Percentiles rank a stretch among this genome's conserved stretches.
Conservation (phyloP, 2,888 invertebrate genomes). For the Lypha dubia region DNA sequence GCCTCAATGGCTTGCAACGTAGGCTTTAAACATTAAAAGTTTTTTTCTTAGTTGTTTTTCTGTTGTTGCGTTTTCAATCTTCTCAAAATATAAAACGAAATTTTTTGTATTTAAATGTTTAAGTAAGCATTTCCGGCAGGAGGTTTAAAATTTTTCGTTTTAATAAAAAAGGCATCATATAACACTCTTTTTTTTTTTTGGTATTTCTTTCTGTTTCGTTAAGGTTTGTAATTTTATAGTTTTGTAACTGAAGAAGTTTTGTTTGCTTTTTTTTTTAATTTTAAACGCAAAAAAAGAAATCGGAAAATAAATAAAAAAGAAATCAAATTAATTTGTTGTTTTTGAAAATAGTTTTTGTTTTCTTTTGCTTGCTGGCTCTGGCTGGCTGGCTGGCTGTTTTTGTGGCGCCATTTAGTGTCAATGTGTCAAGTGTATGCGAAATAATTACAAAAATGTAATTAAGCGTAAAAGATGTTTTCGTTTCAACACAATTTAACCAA, state of each 20-base stretch:
- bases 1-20: conserved; percentile 71
- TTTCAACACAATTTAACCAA: conserved; percentile 65
- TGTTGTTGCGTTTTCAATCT: conserved; percentile 10
- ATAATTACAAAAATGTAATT: conserved; percentile 67
- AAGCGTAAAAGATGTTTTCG: conserved; percentile 68
- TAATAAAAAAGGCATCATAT: conserved; percentile 32
- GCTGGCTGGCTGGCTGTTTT: conserved; percentile 38
- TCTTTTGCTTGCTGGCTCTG: not conserved
- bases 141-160: conserved; percentile 28
- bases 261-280: not conserved
- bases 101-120: conserved; percentile 65
- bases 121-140: conserved; percentile 72
- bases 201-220: conserved; percentile 10
- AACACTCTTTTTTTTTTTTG: conserved; percentile 44
- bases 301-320: conserved; percentile 35
- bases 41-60: conserved; percentile 9
- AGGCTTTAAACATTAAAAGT: conserved; percentile 63
- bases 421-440: conserved; percentile 71
- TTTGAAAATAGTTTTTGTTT: conserved; percentile 32
- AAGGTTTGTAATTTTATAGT: conserved; percentile 51
- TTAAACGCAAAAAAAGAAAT: conserved; percentile 22
- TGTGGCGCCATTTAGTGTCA: conserved; percentile 70
- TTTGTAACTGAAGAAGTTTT: conserved; percentile 47
- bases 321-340: conserved; percentile 54
- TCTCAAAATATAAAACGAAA: conserved; percentile 26